A percentile compares a stretch with the other conserved stretches of the same genome.
phyloP scores from a whole-genome alignment of 1,140 invertebrate species.

The Eurosta solidaginis region DNA sequence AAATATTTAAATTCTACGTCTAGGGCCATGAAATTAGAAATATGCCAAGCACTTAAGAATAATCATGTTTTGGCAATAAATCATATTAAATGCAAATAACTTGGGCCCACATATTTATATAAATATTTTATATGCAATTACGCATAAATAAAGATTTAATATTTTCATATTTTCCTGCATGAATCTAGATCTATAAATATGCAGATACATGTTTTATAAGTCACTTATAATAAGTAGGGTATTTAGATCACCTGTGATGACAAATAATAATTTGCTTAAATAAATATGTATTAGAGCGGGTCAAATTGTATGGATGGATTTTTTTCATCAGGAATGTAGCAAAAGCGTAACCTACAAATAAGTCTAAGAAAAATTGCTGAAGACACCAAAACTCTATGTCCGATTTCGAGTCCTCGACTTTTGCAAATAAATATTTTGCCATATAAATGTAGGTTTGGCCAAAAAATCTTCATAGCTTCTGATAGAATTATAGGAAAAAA shows the following conservation, averaged over 20 bases:
- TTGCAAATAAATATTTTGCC: too few species aligned
- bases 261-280: not conserved
- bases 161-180: too few species aligned
- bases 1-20: not conserved
- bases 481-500: too few species aligned
- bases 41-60: not conserved
- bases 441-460: too few species aligned
- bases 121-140: not conserved
- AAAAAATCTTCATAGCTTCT: too few species aligned
- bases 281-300: not conserved
- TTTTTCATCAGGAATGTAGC: too few species aligned
- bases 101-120: not conserved
- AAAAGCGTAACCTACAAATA: too few species aligned
- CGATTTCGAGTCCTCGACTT: too few species aligned
- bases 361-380: too few species aligned
- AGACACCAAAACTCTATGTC: too few species aligned
- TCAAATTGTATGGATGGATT: too few species aligned
- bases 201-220: not conserved
- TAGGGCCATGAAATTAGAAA: not conserved
- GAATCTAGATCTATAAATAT: too few species aligned
- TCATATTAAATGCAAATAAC: not conserved
- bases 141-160: not conserved
- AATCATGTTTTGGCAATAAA: not conserved
- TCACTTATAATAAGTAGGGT: not conserved
- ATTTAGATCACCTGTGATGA: not conserved